Percentiles rank a stretch among this genome's conserved stretches.
Evolutionary conservation across 2,888 invertebrate genomes (phyloP).

Genomic region (Aleiodes alternator): DNA sequence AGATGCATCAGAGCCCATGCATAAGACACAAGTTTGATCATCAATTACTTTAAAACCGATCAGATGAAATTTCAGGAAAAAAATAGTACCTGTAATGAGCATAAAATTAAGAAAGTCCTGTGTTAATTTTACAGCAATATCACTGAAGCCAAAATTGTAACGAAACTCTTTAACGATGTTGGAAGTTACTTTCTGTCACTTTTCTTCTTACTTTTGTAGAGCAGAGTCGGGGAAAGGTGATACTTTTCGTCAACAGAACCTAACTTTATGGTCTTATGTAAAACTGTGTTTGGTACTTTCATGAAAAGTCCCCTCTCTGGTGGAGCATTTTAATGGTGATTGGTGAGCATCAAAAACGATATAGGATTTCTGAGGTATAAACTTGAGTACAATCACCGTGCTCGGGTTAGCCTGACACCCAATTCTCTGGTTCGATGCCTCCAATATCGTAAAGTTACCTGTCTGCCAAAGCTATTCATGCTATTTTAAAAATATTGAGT

Average conservation of each 20-base stretch:
- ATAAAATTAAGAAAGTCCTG: no score
- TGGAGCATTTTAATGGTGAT: conserved; percentile 72
- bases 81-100: no score
- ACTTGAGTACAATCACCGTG: conserved; percentile 51
- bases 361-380: conserved; percentile 62
- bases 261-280: conserved; percentile 75
- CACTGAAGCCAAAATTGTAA: no score
- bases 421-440: conserved; percentile 64
- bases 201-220: conserved; percentile 38
- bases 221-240: conserved; percentile 44
- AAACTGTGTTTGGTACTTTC: conserved; percentile 67
- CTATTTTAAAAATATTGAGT: conserved; percentile 10
- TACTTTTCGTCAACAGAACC: conserved; percentile 62
- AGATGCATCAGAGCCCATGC: no score
- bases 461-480: conserved; percentile 32
- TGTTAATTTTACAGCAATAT: no score
- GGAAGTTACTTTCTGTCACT: conserved; percentile 32
- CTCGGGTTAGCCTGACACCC: conserved; percentile 66
- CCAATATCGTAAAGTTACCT: conserved; percentile 57
- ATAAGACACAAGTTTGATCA: no score
- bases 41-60: no score
- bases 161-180: conserved; percentile 59
- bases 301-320: conserved; percentile 38
- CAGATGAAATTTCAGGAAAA: no score
- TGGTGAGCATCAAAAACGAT: conserved; percentile 64